Base-by-base conservation (phyloP, 2,888 invertebrate genomes). In the Masnerella sp. region DNA sequence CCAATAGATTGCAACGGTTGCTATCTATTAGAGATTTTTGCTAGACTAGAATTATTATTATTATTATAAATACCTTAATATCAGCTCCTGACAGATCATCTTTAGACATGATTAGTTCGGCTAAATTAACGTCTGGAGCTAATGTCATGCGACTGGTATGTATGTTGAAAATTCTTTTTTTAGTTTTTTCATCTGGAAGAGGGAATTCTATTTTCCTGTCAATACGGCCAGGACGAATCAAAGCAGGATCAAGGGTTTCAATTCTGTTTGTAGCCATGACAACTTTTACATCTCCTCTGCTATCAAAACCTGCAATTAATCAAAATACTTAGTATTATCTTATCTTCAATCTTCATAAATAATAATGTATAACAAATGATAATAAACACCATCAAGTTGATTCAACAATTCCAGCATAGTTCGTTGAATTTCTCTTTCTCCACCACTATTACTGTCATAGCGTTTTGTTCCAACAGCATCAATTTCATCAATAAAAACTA, bases 161-260 rank as follows among this genome's bases (percentile, higher is more conserved):
- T 82, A 99, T 99, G 77, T 94, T 96, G 87, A 99, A 98, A 84
- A 99, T 99, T 77, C 99, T 91, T 62, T 96, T 91, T 87, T 98
- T 98, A 0, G 99, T 99, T 88, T 99, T 99, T 87, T 99, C 99
- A 89, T 99, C 99, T 0, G 99, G 99, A 52, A 99, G 89, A 0
- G 99, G 99, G 87, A 99, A 99, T 88, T 99, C 99, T 75, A 99
- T 99, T 89, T 99, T 99, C 58, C 99, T 92, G 89, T 99, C 99
- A 81, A 99, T 99, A 87, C 99, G 93, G 14, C 99, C 99, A 0
- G 99, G 99, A 79, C 99, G 93, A 87, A 99, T 99, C 40, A 99
- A 90, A 36, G 99, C 99, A 1, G 99, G 99, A 88, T 99, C 99
- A 40, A 99, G 89, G 0, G 99, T 99, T 89, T 99, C 99, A 85